phyloP scores from a whole-genome alignment of 1,140 invertebrate genomes.

The Bombus soroeensis region DNA sequence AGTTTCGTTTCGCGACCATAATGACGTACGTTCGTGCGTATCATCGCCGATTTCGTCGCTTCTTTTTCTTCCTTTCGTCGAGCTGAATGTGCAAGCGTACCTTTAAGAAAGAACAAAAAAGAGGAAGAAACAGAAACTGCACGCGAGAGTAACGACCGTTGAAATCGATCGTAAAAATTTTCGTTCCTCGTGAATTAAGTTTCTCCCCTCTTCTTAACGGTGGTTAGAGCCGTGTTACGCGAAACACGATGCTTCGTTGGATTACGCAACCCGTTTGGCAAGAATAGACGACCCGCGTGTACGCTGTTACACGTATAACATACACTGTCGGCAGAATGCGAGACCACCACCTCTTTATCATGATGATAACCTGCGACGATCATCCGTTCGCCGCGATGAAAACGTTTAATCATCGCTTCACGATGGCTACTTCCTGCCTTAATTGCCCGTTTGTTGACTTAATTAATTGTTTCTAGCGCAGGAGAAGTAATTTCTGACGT shows the following conservation, averaged over 20 bases:
- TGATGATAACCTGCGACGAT: constrained; percentile 20
- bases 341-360: constrained; percentile 19
- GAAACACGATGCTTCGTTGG: neutral
- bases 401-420: constrained; percentile 17
- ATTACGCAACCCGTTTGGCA: neutral
- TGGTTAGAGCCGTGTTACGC: neutral
- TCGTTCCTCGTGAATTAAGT: neutral
- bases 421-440: neutral
- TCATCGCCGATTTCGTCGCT: constrained; percentile 32
- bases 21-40: constrained; percentile 48
- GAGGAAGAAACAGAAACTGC: neutral
- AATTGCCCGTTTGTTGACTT: constrained; percentile 19
- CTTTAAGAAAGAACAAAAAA: neutral
- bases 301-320: neutral
- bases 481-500: neutral
- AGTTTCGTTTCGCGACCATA: constrained; percentile 51
- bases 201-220: too few species aligned
- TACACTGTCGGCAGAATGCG: neutral
- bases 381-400: neutral
- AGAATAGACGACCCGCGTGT: neutral
- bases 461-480: constrained; percentile 18
- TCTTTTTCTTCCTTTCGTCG: neutral
- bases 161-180: constrained; percentile 27
- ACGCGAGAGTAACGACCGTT: neutral
- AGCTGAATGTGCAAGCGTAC: neutral